A percentile compares a stretch with the other conserved stretches of the same genome.
Conservation (phyloP, 2,797 vertebrate genomes). For the Darevskia nairensis region DNA sequence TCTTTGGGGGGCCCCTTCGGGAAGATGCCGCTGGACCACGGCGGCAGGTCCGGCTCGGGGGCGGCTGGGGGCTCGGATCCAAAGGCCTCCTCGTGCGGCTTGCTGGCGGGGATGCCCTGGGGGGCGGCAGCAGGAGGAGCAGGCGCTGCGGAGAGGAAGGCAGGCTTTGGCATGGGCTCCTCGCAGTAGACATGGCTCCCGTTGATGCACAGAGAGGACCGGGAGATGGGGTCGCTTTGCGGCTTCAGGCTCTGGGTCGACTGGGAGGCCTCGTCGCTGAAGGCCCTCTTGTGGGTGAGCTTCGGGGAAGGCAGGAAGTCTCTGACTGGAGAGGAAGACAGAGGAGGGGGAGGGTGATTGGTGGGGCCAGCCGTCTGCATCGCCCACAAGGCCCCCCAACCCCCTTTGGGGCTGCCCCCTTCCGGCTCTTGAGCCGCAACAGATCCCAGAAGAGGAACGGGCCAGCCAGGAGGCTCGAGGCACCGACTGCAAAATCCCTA, state of each 20-base stretch:
- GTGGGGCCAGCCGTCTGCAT: neutral
- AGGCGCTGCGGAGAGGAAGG: slow-evolving; percentile 21
- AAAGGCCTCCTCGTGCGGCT: slow-evolving; percentile 62
- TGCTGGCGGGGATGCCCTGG: slow-evolving; percentile 77
- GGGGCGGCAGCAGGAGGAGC: slow-evolving; percentile 76
- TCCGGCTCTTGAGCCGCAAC: neutral
- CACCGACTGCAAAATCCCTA: too few species aligned
- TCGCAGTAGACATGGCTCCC: slow-evolving; percentile 88
- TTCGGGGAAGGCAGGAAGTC: slow-evolving; percentile 85
- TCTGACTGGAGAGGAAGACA: slow-evolving; percentile 77
- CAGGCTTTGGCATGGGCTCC: slow-evolving; percentile 68
- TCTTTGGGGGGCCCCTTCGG: slow-evolving; percentile 82
- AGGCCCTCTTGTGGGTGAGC: slow-evolving; percentile 85
- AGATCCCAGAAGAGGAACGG: too few species aligned
- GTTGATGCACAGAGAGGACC: slow-evolving; percentile 87
- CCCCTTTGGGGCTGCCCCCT: neutral
- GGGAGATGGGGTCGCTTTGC: slow-evolving; percentile 82
- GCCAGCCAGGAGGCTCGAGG: too few species aligned
- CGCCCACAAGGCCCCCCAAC: neutral
- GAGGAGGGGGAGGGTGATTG: rapidly evolving
- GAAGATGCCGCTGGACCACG: slow-evolving; percentile 77
- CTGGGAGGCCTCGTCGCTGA: slow-evolving; percentile 86
- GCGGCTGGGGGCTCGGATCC: slow-evolving; percentile 41
- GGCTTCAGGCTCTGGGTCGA: slow-evolving; percentile 82
- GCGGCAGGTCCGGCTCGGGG: slow-evolving; percentile 52